Conservation (phyloP, 2,113 vertebrate species). For the Candoia aspera region DNA sequence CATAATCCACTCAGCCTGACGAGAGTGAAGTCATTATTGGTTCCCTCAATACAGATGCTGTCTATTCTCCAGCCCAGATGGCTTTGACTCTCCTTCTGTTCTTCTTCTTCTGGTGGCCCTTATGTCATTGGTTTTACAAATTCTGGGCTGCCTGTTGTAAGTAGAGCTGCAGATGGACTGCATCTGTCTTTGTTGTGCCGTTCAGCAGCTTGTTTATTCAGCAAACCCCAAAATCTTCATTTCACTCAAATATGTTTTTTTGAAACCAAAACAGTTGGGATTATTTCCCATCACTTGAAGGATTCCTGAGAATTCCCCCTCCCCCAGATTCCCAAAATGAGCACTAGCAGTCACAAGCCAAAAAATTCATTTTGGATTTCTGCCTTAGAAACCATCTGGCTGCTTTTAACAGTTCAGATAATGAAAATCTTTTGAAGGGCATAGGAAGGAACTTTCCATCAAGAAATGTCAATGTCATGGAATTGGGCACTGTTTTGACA, state of each 20-base stretch:
- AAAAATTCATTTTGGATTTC: neutral
- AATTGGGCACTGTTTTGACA: neutral
- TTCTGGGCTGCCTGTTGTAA: conserved; percentile 3
- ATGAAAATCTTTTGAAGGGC: neutral
- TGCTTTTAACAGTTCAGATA: neutral
- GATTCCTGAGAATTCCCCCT: neutral
- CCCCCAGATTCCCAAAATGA: neutral
- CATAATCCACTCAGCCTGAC: conserved; percentile 24
- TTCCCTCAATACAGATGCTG: neutral
- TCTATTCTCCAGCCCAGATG: neutral
- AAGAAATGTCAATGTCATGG: neutral
- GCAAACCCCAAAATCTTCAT: neutral
- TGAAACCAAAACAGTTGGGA: neutral
- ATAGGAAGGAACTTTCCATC: neutral
- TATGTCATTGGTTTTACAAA: neutral
- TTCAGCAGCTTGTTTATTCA: neutral
- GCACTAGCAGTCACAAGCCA: neutral
- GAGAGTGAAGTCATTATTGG: conserved; percentile 4
- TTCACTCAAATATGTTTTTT: neutral
- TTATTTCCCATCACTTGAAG: neutral
- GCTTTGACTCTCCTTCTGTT: neutral
- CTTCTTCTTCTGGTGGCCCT: neutral
- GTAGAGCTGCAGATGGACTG: neutral
- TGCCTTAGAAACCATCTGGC: neutral
- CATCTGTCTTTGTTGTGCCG: neutral